Percentiles rank a stretch among this genome's conserved stretches.
These are phyloP conservation scores for Spilogale gracilis DNA, from an alignment of 2,113 vertebrate genomes.

Conservation along the genomic window DNA sequence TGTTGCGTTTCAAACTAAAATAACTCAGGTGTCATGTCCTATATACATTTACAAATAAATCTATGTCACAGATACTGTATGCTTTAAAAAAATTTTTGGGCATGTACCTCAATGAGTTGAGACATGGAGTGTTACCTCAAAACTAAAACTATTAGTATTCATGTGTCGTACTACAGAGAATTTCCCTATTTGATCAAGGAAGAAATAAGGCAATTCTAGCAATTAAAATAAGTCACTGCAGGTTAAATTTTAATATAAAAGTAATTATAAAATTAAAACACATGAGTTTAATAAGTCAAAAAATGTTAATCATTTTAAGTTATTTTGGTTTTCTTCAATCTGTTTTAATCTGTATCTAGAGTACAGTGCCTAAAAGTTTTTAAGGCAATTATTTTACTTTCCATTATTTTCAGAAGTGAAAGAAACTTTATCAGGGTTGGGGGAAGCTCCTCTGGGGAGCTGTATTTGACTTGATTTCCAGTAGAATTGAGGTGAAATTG, in stretches of 20 bases:
- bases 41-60: neutral
- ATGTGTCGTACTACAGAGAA: neutral
- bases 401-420: conserved; percentile 13
- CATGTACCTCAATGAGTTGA: neutral
- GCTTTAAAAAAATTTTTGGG: conserved; percentile 5
- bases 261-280: conserved; percentile 37
- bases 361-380: conserved; percentile 6
- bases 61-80: conserved; percentile 18
- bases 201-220: neutral
- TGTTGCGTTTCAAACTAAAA: conserved; percentile 28
- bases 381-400: conserved; percentile 19
- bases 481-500: conserved; percentile 44
- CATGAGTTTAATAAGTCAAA: neutral
- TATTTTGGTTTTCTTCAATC: neutral
- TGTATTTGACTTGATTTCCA: neutral
- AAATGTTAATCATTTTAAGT: neutral
- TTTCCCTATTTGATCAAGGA: neutral
- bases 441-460: neutral
- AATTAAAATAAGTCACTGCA: conserved; percentile 56
- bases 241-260: conserved; percentile 24
- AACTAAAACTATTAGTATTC: conserved; percentile 45
- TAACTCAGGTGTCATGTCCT: neutral
- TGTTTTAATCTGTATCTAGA: conserved; percentile 10
- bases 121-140: conserved; percentile 25
- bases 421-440: neutral